Base-by-base conservation (phyloP, 2,888 invertebrate genomes). In the Cetonia aurata region DNA sequence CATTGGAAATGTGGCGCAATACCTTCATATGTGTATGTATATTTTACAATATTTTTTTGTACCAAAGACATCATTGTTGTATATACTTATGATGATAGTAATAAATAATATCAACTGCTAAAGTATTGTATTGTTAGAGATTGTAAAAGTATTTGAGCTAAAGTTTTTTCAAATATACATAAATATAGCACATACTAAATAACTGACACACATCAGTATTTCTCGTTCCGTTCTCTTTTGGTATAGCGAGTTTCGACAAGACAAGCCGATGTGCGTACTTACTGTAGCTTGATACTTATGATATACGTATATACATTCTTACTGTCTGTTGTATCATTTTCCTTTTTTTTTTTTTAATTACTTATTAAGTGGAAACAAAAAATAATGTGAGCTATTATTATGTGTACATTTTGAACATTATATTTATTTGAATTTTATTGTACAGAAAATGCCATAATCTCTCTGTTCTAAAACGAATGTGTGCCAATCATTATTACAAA, bases 401-500 rank as follows among this genome's bases (percentile, higher is more conserved):
- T 60, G 67, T 76, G 78, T 79, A 77, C 76, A 79, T 79, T 78
- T 74, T 76, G 76, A 77, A 72, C 76, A 77, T 80, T 78, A 73
- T 79, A 79, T 79, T 78, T 78, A 78, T 79, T 79, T 79, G 77
- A 77, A 75, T 80, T 77, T 79, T 78, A 80, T 78, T 82, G 81
- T 82, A 81, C 82, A 82, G 76, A 80, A 82, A 79, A 81, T 80
- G 82, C 81, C 82, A 81, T 80, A 80, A 81, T 79, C 79, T 80
- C 81, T 81, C 77, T 81, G 81, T 81, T 81, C 80, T 82, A 83
- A 83, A 82, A 37, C 82, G 80, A 83, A 84, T 84, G 83, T 83
- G 84, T 84, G 83, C 84, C 84, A 83, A 84, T 83, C 81, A 83
- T 84, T 82, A 83, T 83, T 83, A 82, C 80, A 83, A 83, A 82